These are phyloP conservation scores for Leptatherina wallacei DNA, from an alignment of 2,797 vertebrate species.

Conservation along the genomic window DNA sequence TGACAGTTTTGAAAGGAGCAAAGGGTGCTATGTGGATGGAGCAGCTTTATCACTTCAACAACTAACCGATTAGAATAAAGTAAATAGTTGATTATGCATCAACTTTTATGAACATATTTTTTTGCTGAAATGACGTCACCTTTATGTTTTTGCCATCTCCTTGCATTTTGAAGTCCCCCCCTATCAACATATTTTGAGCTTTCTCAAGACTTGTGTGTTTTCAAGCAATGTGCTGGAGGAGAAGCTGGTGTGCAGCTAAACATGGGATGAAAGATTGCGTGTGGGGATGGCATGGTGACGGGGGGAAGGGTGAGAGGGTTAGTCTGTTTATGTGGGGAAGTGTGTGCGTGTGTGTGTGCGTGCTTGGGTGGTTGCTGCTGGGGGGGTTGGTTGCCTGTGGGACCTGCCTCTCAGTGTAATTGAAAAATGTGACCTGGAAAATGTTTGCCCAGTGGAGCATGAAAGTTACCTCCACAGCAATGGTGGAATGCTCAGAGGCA, in stretches of 20 bases:
- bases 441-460: slow-evolving; percentile 88
- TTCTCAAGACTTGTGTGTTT: slow-evolving; percentile 47
- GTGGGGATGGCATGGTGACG: slow-evolving; percentile 37
- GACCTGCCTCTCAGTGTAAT: slow-evolving; percentile 87
- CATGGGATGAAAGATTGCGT: slow-evolving; percentile 32
- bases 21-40: slow-evolving; percentile 32
- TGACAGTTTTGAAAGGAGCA: slow-evolving; percentile 56
- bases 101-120: slow-evolving; percentile 16
- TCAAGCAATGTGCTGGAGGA: slow-evolving; percentile 36
- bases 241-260: slow-evolving; percentile 55
- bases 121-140: slow-evolving; percentile 26
- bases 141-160: slow-evolving; percentile 26
- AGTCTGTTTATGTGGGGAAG: slow-evolving; percentile 64
- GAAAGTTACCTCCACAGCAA: slow-evolving; percentile 86
- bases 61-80: slow-evolving; percentile 34
- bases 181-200: slow-evolving; percentile 45
- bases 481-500: slow-evolving; percentile 65
- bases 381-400: slow-evolving; percentile 69
- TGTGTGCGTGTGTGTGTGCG: slow-evolving; percentile 37
- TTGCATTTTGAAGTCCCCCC: slow-evolving; percentile 18
- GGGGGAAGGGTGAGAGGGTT: slow-evolving; percentile 61
- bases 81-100: slow-evolving; percentile 12
- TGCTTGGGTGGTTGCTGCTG: slow-evolving; percentile 58
- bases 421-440: slow-evolving; percentile 90
- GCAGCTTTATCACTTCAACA: slow-evolving; percentile 44